Conservation (phyloP, 1,140 invertebrate species). For the Grapholita molesta region DNA sequence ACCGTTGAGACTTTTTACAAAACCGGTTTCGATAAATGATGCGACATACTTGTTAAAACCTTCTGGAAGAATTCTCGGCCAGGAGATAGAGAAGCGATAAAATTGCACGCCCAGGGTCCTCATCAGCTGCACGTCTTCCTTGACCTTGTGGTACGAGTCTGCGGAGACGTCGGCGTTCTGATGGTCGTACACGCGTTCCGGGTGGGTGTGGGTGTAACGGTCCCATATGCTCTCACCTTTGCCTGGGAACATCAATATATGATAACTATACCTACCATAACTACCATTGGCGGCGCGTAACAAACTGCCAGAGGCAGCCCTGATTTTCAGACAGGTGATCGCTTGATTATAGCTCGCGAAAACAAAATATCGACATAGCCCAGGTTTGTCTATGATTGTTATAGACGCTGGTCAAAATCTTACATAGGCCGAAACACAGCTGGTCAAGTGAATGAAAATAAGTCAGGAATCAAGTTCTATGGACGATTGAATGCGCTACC, state of each 20-base stretch:
- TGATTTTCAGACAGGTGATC: too few relatives aligned
- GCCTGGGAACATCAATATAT: constrained; percentile 66
- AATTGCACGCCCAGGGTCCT: constrained; percentile 62
- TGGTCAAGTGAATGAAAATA: too few relatives aligned
- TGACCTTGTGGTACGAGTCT: constrained; percentile 57
- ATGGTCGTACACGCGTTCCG: constrained; percentile 69
- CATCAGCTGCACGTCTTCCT: constrained; percentile 73
- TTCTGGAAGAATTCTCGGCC: constrained; percentile 77
- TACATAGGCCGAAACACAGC: too few relatives aligned
- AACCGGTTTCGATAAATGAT: too few relatives aligned
- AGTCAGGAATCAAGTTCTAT: too few relatives aligned
- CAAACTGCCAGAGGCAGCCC: too few relatives aligned
- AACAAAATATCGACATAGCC: too few relatives aligned
- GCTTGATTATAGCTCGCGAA: too few relatives aligned
- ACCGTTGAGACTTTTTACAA: too few relatives aligned
- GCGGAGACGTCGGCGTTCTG: constrained; percentile 61
- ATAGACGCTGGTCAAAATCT: too few relatives aligned
- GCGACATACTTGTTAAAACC: constrained; percentile 67
- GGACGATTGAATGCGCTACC: too few relatives aligned
- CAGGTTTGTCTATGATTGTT: too few relatives aligned
- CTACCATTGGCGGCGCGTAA: neutral
- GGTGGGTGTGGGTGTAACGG: constrained; percentile 70
- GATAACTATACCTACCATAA: neutral
- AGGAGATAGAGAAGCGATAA: constrained; percentile 80
- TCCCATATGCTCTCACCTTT: constrained; percentile 81